These are phyloP conservation scores for Notodonta dromedarius DNA, from an alignment of 2,888 invertebrate species.

Conservation along the genomic window DNA sequence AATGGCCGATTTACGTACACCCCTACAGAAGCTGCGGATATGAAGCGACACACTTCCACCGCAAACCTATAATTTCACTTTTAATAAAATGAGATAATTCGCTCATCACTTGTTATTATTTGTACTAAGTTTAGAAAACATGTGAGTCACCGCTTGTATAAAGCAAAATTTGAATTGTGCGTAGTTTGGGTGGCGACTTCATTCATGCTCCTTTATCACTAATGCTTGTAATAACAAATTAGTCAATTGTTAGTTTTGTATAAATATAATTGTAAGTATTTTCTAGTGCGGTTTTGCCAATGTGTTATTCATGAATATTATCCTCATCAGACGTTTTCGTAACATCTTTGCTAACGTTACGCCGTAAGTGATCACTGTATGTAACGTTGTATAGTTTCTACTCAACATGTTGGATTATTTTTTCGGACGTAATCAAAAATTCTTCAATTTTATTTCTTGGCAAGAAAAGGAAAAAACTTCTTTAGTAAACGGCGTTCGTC, in stretches of 20 bases:
- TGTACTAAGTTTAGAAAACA: constrained; percentile 20
- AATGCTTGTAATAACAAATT: constrained; percentile 38
- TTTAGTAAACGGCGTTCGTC: not conserved
- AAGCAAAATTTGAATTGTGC: constrained; percentile 25
- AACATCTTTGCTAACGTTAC: not conserved
- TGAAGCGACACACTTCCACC: constrained; percentile 27
- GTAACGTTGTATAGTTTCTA: constrained; percentile 21
- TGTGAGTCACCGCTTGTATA: constrained; percentile 32
- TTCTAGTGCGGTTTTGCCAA: constrained; percentile 36
- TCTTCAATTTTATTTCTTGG: not conserved
- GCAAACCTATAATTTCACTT: constrained; percentile 25
- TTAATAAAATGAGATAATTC: not conserved
- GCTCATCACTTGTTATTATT: constrained; percentile 1
- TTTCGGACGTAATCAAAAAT: not conserved
- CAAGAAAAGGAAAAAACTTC: not conserved
- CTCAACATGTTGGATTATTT: constrained; percentile 11
- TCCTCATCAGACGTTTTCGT: constrained; percentile 21
- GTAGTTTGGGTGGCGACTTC: constrained; percentile 21
- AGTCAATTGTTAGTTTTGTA: constrained; percentile 34
- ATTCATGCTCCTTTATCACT: constrained; percentile 38
- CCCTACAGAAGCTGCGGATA: constrained; percentile 34
- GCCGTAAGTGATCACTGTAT: not conserved
- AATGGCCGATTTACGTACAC: constrained; percentile 60
- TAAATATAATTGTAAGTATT: constrained; percentile 22
- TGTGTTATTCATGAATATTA: constrained; percentile 35